Evolutionary conservation across 92 coral and sea anemone genomes (phyloP).

Genomic region (Phenganax stokvisi): DNA sequence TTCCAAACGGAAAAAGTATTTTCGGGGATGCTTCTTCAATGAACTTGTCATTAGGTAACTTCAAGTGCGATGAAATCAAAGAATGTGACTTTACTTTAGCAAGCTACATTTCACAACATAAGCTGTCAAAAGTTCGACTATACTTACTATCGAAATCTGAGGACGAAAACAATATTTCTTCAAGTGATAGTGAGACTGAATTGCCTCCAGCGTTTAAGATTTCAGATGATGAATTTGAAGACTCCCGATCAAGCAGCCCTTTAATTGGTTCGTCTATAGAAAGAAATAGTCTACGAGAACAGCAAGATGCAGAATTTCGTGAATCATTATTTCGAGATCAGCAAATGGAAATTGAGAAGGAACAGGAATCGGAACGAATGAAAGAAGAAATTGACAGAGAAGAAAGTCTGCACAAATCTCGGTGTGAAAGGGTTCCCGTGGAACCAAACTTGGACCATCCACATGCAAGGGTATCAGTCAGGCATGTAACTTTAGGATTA

Average conservation of each 20-base stretch:
- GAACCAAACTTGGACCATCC: conserved; percentile 34
- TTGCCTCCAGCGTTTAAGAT: conserved; percentile 7
- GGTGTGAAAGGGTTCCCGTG: conserved; percentile 43
- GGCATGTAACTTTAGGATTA: conserved; percentile 45
- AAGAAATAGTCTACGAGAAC: conserved; percentile 1
- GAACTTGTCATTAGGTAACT: conserved; percentile 5
- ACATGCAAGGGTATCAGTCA: conserved; percentile 40
- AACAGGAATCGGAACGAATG: conserved; percentile 13
- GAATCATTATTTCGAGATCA: conserved; percentile 23
- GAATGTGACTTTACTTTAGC: neutral
- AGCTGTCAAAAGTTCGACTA: neutral
- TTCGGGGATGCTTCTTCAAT: neutral
- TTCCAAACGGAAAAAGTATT: conserved; percentile 3
- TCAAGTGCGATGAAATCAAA: conserved; percentile 2
- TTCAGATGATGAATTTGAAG: neutral
- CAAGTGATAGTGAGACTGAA: conserved; percentile 6
- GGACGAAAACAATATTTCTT: neutral
- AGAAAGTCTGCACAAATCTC: conserved; percentile 42
- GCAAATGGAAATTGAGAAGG: conserved; percentile 5
- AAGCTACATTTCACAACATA: conserved; percentile 9
- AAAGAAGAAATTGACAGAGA: conserved; percentile 22
- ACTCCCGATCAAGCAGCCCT: neutral
- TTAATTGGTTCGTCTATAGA: neutral
- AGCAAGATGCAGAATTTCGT: conserved; percentile 42
- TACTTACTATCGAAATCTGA: neutral